Evolutionary conservation across 2,888 invertebrate species (phyloP), one percentile per base, ranked within the genome.

Genomic region (Creontiades dilutus): DNA sequence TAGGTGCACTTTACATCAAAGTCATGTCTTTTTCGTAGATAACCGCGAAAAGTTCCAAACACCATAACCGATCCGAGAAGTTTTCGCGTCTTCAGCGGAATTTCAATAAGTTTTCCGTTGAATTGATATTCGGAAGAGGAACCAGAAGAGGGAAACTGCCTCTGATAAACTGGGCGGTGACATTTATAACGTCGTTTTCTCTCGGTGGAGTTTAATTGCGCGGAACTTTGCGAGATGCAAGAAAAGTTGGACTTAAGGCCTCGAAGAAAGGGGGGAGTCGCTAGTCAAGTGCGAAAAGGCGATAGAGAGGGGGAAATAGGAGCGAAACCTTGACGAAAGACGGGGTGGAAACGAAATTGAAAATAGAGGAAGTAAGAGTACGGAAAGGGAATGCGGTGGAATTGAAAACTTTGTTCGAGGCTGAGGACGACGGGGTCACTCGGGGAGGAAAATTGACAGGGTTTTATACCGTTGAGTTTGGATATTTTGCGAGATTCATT

Each of bases 91-190:
- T 61, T 61, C 61, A 61, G 61, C 61, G 61, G 61, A 61, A 61
- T 61, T 61, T 61, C 61, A 61, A 61, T 61, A 61, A 61, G 61
- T 61, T 61, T 61, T 61, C 61, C n/a, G 9, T 19, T 61, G 19
- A 61, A 61, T 61, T 61, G 61, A 61, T 61, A 61, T 61, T 61
- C 61, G 61, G 61, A 61, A 19, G n/a, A 61, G 61, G 61, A 61
- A 61, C 61, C 3, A 61, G 61, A 52, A 61, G 61, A 1, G 61
- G n/a, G 61, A 61, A 61, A 61, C 61, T 19, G 61, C 61, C 61
- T 12, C 52, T 61, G 61, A 61, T 61, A 61, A 61, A 61, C 61
- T 19, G n/a, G 61, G n/a, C n/a, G 19, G 19, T 9, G 61, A 61
- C 61, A 61, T 61, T 61, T 19, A 61, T 61, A 61, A 61, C 61